A percentile compares a stretch with the other conserved stretches of the same genome.
Evolutionary conservation across 2,113 vertebrate species (phyloP).

Genomic region (Perca schrenkii): DNA sequence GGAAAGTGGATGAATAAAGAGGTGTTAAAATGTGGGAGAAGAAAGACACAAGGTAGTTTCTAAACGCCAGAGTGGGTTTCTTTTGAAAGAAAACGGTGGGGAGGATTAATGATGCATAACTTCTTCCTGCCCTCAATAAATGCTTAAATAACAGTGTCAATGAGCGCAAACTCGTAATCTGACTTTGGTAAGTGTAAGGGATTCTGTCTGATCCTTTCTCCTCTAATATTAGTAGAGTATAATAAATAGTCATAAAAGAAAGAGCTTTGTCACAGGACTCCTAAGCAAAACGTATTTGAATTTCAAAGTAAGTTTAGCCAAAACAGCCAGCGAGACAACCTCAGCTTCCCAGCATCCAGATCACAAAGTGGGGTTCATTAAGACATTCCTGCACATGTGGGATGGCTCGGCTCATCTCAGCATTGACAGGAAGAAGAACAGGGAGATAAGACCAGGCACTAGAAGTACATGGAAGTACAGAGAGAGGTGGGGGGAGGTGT

Average conservation of each 20-base stretch:
- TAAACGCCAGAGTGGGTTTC: neutral
- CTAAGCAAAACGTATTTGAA: constrained; percentile 21
- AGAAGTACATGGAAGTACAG: constrained; percentile 30
- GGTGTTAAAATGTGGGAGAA: neutral
- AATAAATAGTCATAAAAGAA: neutral
- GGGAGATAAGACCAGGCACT: constrained; percentile 58
- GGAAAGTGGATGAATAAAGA: neutral
- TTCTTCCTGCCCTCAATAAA: constrained; percentile 10
- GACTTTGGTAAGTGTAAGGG: neutral
- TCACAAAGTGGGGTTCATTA: constrained; percentile 62
- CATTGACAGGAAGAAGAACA: constrained; percentile 59
- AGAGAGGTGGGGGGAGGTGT: neutral
- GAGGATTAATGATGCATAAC: constrained; percentile 33
- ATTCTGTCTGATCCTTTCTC: neutral
- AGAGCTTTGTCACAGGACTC: constrained; percentile 1
- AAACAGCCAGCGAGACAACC: constrained; percentile 23
- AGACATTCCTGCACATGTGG: constrained; percentile 73
- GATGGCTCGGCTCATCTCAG: constrained; percentile 58
- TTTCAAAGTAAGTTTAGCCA: constrained; percentile 35
- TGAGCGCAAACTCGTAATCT: neutral
- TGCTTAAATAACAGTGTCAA: neutral
- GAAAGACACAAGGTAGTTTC: neutral
- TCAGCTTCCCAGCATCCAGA: constrained; percentile 48
- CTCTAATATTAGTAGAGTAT: neutral
- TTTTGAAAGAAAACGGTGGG: neutral